Base-by-base conservation (phyloP, 2,888 invertebrate genomes). In the Teleogryllus oceanicus region DNA sequence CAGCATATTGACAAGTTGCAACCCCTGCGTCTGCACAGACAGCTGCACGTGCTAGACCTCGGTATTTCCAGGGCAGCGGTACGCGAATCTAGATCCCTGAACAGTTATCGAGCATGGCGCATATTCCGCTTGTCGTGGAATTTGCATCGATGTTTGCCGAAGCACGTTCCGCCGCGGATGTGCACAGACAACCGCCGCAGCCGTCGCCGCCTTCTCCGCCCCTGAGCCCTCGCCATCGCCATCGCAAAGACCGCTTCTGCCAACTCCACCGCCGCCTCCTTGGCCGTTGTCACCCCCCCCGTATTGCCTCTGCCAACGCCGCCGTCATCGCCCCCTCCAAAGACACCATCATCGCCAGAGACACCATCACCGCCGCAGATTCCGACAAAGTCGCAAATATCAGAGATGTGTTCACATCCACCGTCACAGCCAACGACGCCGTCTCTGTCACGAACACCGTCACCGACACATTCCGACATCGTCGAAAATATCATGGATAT, bases 91-190 rank as follows among this genome's bases (percentile, higher is more conserved):
- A 62, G 62, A 62, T 62, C 62, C n/a, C 16, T 18, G 62, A 62
- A 62, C 62, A 62, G 62, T 62, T 62, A 62, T 62, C 16, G 62
- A 62, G n/a, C 62, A 62, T n/a, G 62, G 62, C n/a, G 62, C 62
- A 62, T 62, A 62, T 62, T 62, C 62, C n/a, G 62, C 62, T 37
- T 37, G 62, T 62, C 62, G 62, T 62, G 62, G 62, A 62, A 62
- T 62, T n/a, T n/a, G n/a, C n/a, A n/a, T 13, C n/a, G 62, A 13
- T n/a, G 62, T 62, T 62, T 62, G n/a, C 62, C 37, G n/a, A 62
- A 62, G 62, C 62, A 62, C 62, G 62, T 62, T 62, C n/a, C 16
- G n/a, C 62, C 18, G 16, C 62, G 18, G 16, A 62, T 62, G 13
- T 62, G 62, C 13, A 18, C 62, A 37, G 37, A 18, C 62, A 13